Base-by-base conservation (phyloP, 2,113 vertebrate species). In the Zosterops hypoxanthus region DNA sequence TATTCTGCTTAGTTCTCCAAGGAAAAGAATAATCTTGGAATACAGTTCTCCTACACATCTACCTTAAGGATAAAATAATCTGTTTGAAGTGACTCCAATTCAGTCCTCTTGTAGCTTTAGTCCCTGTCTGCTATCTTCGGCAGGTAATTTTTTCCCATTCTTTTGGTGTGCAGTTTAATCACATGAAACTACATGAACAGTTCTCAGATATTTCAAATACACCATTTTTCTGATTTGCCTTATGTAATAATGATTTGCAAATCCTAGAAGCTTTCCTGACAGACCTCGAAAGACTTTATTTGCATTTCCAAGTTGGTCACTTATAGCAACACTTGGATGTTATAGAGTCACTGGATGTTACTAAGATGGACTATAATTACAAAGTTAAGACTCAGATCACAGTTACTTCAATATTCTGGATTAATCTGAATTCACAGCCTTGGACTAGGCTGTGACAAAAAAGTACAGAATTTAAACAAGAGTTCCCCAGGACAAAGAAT, bases 141-240 rank as follows among this genome's bases (percentile, higher is more conserved):
- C 29, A 85, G 57, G 26, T 93, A 88, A 82, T 91, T 88, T n/a
- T 61, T 87, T 77, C 59, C 26, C 46, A 72, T 94, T 94, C 23
- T 76, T 93, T 39, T 73, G 25, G 46, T 72, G 21, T 65, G 55
- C 26, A 73, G 29, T 61, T 91, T 76, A 85, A 87, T 87, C n/a
- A 28, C 2, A 9, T 36, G 72, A 76, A 90, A 85, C 46, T 50
- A 57, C 6, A 42, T 10, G 50, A 85, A 64, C 28, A 61, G 17
- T 68, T 76, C 49, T 81, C 70, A 72, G n/a, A 70, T 86, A 90
- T 88, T 80, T 91, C 18, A 92, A 55, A 92, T 68, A 56, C 10
- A 46, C 53, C 9, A 5, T 42, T 28, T 66, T 92, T 72, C 34
- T 82, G 28, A 5, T 89, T 85, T 87, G 12, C 24, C 11, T 86